Evolutionary conservation across 1,140 invertebrate species (phyloP).

Genomic region (Heliconius melpomene): DNA sequence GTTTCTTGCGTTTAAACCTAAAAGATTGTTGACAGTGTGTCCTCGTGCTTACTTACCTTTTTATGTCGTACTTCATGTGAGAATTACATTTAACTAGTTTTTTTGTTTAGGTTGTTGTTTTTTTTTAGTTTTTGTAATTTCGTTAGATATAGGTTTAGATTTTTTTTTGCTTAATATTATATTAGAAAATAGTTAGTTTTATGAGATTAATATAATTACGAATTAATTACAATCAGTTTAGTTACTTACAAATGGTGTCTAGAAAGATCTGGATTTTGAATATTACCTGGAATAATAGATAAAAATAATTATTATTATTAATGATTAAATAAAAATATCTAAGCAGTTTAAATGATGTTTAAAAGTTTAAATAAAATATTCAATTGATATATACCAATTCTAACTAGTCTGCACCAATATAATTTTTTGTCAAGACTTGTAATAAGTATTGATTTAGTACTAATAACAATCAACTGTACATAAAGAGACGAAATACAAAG

Average conservation of each 20-base stretch:
- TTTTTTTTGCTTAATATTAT: neutral
- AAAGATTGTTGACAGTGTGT: constrained; percentile 6
- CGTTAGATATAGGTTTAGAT: neutral
- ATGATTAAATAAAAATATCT: too few relatives aligned
- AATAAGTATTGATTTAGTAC: too few relatives aligned
- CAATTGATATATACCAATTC: too few relatives aligned
- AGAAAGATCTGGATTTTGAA: neutral
- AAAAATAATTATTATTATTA: too few relatives aligned
- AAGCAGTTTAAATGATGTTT: too few relatives aligned
- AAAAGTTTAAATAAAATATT: too few relatives aligned
- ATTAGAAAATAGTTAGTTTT: neutral
- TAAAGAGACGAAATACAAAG: too few relatives aligned
- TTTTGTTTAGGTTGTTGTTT: neutral
- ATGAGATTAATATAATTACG: neutral
- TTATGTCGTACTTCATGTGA: neutral
- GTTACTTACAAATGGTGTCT: neutral
- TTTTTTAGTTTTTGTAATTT: neutral
- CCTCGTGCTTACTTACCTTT: neutral
- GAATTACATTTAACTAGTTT: neutral
- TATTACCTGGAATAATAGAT: neutral
- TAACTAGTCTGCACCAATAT: too few relatives aligned
- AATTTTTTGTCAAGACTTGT: too few relatives aligned
- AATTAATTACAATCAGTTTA: neutral
- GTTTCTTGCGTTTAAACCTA: constrained; percentile 26
- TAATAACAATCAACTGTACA: too few relatives aligned